Percentiles rank a stretch among this genome's conserved stretches.
These are phyloP conservation scores for Raja brachyura DNA, from an alignment of 2,113 vertebrate genomes.

Conservation along the genomic window DNA sequence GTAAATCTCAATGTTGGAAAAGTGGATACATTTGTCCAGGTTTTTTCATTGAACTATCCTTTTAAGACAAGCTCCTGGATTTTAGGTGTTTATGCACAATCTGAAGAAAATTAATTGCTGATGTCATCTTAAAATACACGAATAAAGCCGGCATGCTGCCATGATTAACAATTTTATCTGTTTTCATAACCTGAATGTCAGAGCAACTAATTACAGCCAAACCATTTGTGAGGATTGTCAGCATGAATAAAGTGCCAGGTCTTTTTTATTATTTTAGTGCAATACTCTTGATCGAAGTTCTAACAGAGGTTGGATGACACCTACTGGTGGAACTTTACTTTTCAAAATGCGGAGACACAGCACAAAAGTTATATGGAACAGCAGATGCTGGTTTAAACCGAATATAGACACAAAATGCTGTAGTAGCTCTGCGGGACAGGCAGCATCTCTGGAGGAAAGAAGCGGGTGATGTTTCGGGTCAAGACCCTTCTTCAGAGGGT, in stretches of 20 bases:
- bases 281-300: neutral
- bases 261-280: neutral
- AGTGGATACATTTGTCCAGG: neutral
- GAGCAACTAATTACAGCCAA: neutral
- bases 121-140: neutral
- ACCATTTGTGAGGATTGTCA: neutral
- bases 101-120: neutral
- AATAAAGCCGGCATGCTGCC: neutral
- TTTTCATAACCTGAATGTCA: neutral
- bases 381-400: too few species aligned
- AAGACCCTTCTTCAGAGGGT: too few species aligned
- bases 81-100: too few species aligned
- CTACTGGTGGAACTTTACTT: neutral
- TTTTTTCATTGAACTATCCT: neutral
- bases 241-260: neutral
- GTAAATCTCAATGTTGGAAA: neutral
- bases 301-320: neutral
- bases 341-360: neutral
- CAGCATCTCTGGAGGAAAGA: too few species aligned
- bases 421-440: too few species aligned
- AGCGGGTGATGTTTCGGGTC: too few species aligned
- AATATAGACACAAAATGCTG: too few species aligned
- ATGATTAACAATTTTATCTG: neutral
- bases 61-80: neutral
- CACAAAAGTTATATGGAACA: too few species aligned